Evolutionary conservation across 1,140 invertebrate species (phyloP).

Genomic region (Bacillus rossius): DNA sequence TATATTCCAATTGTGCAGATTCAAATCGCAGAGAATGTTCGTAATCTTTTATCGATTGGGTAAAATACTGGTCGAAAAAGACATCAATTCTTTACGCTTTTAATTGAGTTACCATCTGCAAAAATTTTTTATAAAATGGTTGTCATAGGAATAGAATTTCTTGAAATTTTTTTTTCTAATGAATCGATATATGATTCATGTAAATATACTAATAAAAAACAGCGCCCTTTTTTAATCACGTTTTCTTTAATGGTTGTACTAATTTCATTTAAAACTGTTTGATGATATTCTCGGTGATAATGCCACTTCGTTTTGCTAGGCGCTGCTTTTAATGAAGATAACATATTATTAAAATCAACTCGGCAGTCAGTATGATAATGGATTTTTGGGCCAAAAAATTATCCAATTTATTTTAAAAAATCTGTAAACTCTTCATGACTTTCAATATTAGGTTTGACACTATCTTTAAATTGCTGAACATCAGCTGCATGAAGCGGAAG

Average conservation of each 20-base stretch:
- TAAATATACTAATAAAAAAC: constrained; percentile 23
- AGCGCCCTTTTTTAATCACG: constrained; percentile 20
- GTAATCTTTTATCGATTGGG: constrained; percentile 18
- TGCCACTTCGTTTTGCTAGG: constrained; percentile 14
- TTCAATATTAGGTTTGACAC: no score
- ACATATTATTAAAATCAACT: constrained; percentile 14
- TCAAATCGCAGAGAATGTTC: constrained; percentile 9
- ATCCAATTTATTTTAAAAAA: background rate
- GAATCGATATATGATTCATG: constrained; percentile 19
- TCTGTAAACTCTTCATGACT: no score
- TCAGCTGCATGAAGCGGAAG: no score
- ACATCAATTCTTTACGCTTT: constrained; percentile 1
- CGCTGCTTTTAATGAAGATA: constrained; percentile 7
- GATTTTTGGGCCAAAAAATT: no score
- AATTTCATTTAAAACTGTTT: constrained; percentile 26
- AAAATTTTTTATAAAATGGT: constrained; percentile 14
- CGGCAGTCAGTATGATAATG: constrained; percentile 11
- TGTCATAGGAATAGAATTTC: background rate
- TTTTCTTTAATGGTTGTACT: constrained; percentile 21
- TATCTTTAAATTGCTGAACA: no score
- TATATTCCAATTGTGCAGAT: constrained; percentile 10
- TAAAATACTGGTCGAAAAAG: constrained; percentile 16
- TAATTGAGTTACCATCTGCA: background rate
- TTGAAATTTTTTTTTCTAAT: no score
- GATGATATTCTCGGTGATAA: constrained; percentile 19